Evolutionary conservation across 2,113 vertebrate species (phyloP), one percentile per base, ranked within the genome.

Genomic region (Podilymbus podiceps): DNA sequence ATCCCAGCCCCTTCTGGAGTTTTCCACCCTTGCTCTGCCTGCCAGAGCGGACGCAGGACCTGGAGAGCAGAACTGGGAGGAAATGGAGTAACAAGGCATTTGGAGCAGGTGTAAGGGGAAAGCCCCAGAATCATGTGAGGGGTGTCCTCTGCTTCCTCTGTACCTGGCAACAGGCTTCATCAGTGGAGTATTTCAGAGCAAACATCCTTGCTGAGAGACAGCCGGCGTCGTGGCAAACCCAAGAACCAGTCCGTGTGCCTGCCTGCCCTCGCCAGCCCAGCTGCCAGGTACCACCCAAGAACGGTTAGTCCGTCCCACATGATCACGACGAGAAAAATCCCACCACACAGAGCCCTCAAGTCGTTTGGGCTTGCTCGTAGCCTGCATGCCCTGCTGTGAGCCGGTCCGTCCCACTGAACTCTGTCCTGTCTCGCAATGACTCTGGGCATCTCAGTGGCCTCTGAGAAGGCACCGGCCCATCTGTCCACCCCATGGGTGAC

Each of bases 241-340:
- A 33, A 66, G 52, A 74, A 63, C 14, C 0, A 4, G 40, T 33
- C 50, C 16, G 27, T 0, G 1, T n/a, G 27, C 58, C 47, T 50
- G 72, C 22, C 80, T 71, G 44, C 0, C 3, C 58, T 92, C 28
- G 46, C 62, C 46, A 15, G 33, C 31, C 38, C 53, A 33, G 35
- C 74, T 60, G 62, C 63, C 53, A 46, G 60, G n/a, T 85, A 76
- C 80, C 49, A 76, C 40, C 40, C 3, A 0, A 67, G 47, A 83
- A 69, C 15, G 28, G 28, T 60, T 46, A 71, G n/a, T 71, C 72
- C 68, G 69, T 49, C 44, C 52, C 2, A 5, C 0, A 0, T 1
- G 23, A 77, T 82, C 40, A 22, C 6, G 33, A 35, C 0, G 0
- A 67, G 84, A 90, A 87, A 86, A 90, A 94, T 55, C 64, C 58